Percentiles rank a stretch among this genome's conserved stretches.
Evolutionary conservation across 2,797 vertebrate genomes (phyloP).

Genomic region (Sebastes vulpes): DNA sequence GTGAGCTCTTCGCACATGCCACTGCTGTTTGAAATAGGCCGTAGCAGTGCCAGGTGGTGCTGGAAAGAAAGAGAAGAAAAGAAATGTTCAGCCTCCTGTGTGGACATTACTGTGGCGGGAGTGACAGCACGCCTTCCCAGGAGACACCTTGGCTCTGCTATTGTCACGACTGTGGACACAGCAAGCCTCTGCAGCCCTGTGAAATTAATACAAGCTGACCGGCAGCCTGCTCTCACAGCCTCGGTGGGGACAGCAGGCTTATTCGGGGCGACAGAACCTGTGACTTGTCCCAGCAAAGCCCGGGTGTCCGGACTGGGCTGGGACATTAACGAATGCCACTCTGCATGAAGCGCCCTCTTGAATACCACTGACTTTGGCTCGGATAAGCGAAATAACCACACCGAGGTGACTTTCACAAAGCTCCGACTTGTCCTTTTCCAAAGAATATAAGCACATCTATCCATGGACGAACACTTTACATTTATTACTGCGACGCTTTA

Average conservation of each 20-base stretch:
- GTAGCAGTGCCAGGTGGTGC: constrained; percentile 14
- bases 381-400: constrained; percentile 6
- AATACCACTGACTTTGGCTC: constrained; percentile 44
- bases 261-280: constrained; percentile 61
- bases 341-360: constrained; percentile 29
- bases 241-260: constrained; percentile 25
- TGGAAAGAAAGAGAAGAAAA: constrained; percentile 20
- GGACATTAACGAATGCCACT: constrained; percentile 48
- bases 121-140: constrained; percentile 54
- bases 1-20: constrained; percentile 47
- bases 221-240: constrained; percentile 43
- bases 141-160: constrained; percentile 65
- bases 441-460: background rate
- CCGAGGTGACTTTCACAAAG: constrained; percentile 64
- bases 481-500: background rate
- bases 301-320: constrained; percentile 2
- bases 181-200: constrained; percentile 35
- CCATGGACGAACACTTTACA: background rate
- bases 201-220: constrained; percentile 75
- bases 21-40: constrained; percentile 40
- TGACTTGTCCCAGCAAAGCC: constrained; percentile 52
- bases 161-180: constrained; percentile 60
- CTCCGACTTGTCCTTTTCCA: background rate
- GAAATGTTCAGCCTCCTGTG: constrained; percentile 29
- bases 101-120: constrained; percentile 57